Base-by-base conservation (phyloP, 2,888 invertebrate species). In the Brachyptera risi region DNA sequence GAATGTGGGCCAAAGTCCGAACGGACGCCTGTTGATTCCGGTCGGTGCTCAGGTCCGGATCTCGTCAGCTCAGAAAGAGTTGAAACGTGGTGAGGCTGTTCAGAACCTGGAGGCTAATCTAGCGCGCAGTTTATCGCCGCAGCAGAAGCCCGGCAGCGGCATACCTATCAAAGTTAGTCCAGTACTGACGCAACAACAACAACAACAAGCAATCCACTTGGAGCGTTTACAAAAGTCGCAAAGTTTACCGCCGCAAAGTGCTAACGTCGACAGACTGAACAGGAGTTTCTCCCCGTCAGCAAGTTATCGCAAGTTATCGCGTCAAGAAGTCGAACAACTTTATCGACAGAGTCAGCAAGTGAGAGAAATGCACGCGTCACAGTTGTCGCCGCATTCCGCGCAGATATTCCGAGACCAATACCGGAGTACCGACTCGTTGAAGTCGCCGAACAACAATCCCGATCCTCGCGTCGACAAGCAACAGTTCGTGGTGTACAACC, bases 301-400 rank as follows among this genome's bases (percentile, higher is more conserved):
- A 42, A 21, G 26, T n/a, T 38, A 56, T 15, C 23, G 44, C 40
- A 63, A 63, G 23, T 44, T 64, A 4, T 57, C 59, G n/a, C 40
- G 62, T 2, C 59, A 64, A 50, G 64, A 64, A 57, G 58, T 64
- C 3, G 64, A 64, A 21, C 60, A 50, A 0, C 57, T 64, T 2
- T 64, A 62, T 24, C 62, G 64, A 62, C 59, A 64, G 37, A 59
- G 58, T n/a, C 62, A 62, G 24, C 56, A 60, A 9, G 21, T 63
- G 11, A 27, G 59, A 7, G 56, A 35, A 3, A 42, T 59, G 3
- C 47, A 56, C 11, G 54, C 40, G 3, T 23, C 56, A 9, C 59
- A 59, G 21, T 21, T 61, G 27, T 59, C 59, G 21, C 56, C 60
- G 56, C 21, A 42, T 19, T 44, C 44, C 11, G 56, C 38, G 9